phyloP scores from a whole-genome alignment of 1,140 invertebrate species.

The Drosophila triauraria region DNA sequence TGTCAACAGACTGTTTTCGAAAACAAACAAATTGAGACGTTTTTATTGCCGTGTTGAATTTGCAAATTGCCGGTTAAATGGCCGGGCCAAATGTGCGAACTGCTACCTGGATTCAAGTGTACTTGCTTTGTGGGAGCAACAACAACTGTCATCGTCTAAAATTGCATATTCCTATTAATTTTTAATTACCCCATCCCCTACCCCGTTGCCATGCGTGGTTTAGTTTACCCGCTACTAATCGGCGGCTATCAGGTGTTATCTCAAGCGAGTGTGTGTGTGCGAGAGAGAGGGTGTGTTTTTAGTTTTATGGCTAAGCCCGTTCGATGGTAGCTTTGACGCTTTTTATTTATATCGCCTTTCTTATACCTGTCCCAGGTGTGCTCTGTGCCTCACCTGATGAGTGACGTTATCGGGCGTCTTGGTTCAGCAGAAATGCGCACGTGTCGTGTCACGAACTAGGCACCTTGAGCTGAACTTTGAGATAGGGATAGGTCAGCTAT shows the following conservation, averaged over 20 bases:
- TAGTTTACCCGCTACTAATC: slow-evolving; percentile 8
- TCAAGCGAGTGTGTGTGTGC: background rate
- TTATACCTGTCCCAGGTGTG: slow-evolving; percentile 26
- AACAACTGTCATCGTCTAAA: slow-evolving; percentile 47
- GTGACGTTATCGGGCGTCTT: slow-evolving; percentile 22
- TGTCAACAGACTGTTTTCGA: slow-evolving; percentile 14
- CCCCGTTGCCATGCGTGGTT: slow-evolving; percentile 15
- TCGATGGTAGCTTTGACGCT: slow-evolving; percentile 6
- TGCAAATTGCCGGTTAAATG: slow-evolving; percentile 27
- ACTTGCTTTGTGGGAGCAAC: slow-evolving; percentile 46
- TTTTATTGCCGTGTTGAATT: slow-evolving; percentile 6
- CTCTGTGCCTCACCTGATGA: slow-evolving; percentile 41
- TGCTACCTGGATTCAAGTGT: slow-evolving; percentile 17
- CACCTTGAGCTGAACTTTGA: background rate
- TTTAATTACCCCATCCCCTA: background rate
- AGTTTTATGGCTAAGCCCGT: slow-evolving; percentile 22
- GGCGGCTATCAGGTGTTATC: slow-evolving; percentile 44
- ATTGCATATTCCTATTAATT: slow-evolving; percentile 53
- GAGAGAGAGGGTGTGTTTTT: slow-evolving; percentile 23
- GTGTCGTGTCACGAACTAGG: slow-evolving; percentile 32
- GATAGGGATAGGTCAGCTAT: slow-evolving; percentile 36
- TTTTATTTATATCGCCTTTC: slow-evolving; percentile 1
- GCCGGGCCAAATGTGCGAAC: slow-evolving; percentile 19
- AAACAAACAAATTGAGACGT: slow-evolving; percentile 7
- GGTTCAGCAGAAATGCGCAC: slow-evolving; percentile 5